These are phyloP conservation scores for Saturnia japonica DNA, from an alignment of 2,888 invertebrate species.

Conservation along the genomic window DNA sequence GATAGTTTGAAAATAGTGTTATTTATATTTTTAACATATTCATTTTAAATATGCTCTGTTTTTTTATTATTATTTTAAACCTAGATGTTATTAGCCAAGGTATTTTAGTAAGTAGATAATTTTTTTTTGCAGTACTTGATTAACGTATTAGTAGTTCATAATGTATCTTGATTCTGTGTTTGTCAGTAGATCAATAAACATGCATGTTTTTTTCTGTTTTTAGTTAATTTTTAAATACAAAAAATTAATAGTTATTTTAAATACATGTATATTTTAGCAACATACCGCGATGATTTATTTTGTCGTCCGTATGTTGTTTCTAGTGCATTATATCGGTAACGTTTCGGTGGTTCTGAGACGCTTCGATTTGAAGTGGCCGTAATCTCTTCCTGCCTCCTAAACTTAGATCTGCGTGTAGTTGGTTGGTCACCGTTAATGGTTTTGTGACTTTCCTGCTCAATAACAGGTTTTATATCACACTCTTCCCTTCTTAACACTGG, in stretches of 20 bases:
- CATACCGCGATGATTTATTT: conserved; percentile 39
- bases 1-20: neutral
- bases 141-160: neutral
- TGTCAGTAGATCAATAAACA: neutral
- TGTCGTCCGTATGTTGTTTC: conserved; percentile 36
- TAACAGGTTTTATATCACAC: conserved; percentile 55
- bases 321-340: conserved; percentile 37
- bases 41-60: neutral
- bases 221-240: neutral
- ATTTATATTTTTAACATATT: too few relatives aligned
- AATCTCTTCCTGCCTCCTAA: conserved; percentile 49
- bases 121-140: neutral
- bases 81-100: neutral
- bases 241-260: neutral
- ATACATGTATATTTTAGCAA: conserved; percentile 18
- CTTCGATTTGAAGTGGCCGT: conserved; percentile 48
- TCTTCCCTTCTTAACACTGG: conserved; percentile 45
- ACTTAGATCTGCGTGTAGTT: conserved; percentile 48
- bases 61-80: neutral
- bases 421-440: conserved; percentile 31
- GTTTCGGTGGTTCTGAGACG: conserved; percentile 66
- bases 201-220: neutral
- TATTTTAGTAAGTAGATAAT: neutral
- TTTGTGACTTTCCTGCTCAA: conserved; percentile 52
- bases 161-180: neutral